These are phyloP conservation scores for Thinocorus orbignyianus DNA, from an alignment of 2,113 vertebrate genomes.

Conservation along the genomic window DNA sequence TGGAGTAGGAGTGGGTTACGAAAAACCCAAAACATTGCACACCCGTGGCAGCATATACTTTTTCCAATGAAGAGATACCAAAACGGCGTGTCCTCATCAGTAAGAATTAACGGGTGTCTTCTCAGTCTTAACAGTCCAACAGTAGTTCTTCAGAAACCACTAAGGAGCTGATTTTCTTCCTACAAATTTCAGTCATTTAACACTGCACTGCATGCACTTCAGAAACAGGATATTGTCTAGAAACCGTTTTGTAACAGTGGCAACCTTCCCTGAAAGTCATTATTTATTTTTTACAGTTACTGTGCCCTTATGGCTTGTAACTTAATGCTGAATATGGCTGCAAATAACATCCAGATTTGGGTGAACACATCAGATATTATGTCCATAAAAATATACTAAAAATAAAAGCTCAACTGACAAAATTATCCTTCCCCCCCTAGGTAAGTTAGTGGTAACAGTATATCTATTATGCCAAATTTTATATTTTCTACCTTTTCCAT, in stretches of 20 bases:
- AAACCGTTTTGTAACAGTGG: not conserved
- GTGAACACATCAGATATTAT: not conserved
- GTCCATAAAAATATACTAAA: not conserved
- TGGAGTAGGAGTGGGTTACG: not conserved
- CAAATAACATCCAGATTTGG: not conserved
- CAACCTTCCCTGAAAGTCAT: not conserved
- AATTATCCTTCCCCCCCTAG: fast-evolving
- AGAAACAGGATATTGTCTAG: not conserved
- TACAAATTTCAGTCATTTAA: not conserved
- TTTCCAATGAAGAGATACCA: not conserved
- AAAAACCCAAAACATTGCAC: not conserved
- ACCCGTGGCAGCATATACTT: not conserved
- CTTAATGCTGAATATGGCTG: not conserved
- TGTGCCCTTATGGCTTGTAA: not conserved
- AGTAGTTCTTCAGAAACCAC: not conserved
- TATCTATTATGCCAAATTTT: not conserved
- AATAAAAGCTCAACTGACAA: not conserved
- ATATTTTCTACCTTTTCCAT: not conserved
- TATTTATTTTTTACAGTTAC: not conserved
- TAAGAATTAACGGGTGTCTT: not conserved
- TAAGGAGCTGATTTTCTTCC: not conserved
- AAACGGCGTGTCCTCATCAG: not conserved
- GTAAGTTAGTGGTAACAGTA: not conserved
- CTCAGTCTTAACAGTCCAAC: not conserved
- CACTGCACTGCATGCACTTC: not conserved